Base-by-base conservation (phyloP, 2,888 invertebrate genomes). In the Orchesellides sinensis region DNA sequence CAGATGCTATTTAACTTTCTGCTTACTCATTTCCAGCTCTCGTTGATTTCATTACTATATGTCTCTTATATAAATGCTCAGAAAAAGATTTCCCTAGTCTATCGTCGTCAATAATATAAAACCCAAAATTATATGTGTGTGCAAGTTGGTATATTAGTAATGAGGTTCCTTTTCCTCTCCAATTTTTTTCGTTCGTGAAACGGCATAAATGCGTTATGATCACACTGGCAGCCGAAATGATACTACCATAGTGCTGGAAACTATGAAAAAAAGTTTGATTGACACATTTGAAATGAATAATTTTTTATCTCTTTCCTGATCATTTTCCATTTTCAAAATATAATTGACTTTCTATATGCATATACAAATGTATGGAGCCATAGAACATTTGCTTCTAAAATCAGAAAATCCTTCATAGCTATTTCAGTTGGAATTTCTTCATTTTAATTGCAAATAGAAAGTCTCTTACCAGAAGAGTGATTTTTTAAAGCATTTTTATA, bases 201-300 rank as follows among this genome's bases (percentile, higher is more conserved):
- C 40, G 52, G 72, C 70, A 72, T 17, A 49, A 49, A 49, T 49
- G 21, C 19, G 49, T 21, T 17, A n/a, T 49, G 49, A 49, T 49
- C 17, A 49, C 12, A 49, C 8, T 40, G 40, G 40, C 40, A 40
- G 40, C n/a, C 10, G 40, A 10, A 40, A 40, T 40, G 40, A n/a
- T 40, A n/a, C n/a, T n/a, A n/a, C n/a, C n/a, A 40, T 40, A 40
- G 40, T 40, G 40, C 72, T 72, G 40, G 61, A 72, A 52, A 47
- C 59, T 21, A 68, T 68, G 61, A 35, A 81, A 69, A 74, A 80
- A 79, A 65, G n/a, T 73, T 83, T 85, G 84, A 85, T 83, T 85
- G 84, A 85, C 84, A 83, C 72, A 75, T 85, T 80, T 73, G 79
- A 85, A 85, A 85, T 85, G 84, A 85, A 85, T 85, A 85, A 83